Base-by-base conservation (phyloP, 2,888 invertebrate genomes). In the Drosophila diplacantha region DNA sequence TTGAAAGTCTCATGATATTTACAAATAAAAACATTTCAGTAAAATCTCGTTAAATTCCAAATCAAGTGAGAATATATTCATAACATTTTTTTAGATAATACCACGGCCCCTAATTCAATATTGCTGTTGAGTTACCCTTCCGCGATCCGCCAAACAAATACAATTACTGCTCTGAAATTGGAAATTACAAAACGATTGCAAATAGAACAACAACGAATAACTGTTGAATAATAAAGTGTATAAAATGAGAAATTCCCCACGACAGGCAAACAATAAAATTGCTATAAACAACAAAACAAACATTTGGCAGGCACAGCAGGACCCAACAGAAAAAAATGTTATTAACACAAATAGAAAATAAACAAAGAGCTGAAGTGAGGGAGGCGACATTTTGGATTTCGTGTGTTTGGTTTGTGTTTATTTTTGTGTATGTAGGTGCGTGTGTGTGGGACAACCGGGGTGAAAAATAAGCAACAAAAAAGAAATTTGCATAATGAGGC, bases 401-500 rank as follows among this genome's bases (percentile, higher is more conserved):
- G 46, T 54, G 29, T 53, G 69, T 56, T 44, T 44, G 69, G 52
- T 59, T 52, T 47, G 60, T 54, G 58, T 46, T 38, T 61, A 55
- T 63, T 49, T n/a, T n/a, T 16, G 41, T 16, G 24, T n/a, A 35
- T 24, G 34, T n/a, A 9, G 8, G 24, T 26, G 18, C 29, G 54
- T n/a, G 26, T 29, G 34, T 38, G 46, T 41, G 43, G 16, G 16
- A 32, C 18, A 43, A 7, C 18, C 14, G 31, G 38, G 41, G 12
- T n/a, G 61, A 32, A 66, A 75, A 81, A 57, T 60, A 72, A 64
- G 69, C 60, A 71, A 69, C 71, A 69, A 64, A 62, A 60, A 51
- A 52, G 22, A 46, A 62, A 78, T 83, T 83, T 81, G 74, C 79
- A 79, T 79, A 79, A 79, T 79, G 65, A 83, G 82, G 60, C 79